Conservation (phyloP, 2,797 vertebrate species). For the Sebastes dallii region DNA sequence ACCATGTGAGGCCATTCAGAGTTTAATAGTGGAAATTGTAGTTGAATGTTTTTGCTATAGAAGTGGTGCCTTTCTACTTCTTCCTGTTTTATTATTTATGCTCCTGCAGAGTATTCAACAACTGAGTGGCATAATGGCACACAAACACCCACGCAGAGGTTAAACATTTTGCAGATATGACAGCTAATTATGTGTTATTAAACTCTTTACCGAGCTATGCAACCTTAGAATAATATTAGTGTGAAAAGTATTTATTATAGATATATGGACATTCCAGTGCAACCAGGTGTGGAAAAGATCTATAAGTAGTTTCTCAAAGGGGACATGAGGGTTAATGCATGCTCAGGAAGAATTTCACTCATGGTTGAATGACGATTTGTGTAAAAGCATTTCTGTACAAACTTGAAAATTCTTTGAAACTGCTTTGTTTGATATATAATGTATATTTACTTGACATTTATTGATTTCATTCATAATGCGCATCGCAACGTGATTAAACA, state of each 20-base stretch:
- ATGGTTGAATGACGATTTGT: not conserved
- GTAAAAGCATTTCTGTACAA: not conserved
- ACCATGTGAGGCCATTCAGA: constrained; percentile 11
- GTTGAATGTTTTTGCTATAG: not conserved
- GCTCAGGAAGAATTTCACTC: not conserved
- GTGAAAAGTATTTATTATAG: not conserved
- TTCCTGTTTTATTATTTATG: constrained; percentile 32
- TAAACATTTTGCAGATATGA: constrained; percentile 2
- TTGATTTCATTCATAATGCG: constrained; percentile 22
- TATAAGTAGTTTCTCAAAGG: not conserved
- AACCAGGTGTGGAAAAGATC: not conserved
- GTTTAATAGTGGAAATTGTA: constrained; percentile 12
- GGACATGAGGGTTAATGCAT: not conserved
- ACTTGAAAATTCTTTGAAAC: not conserved
- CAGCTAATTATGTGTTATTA: constrained; percentile 28
- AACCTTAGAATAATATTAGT: not conserved
- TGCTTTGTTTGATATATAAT: not conserved
- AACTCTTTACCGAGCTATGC: not conserved
- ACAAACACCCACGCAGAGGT: not conserved
- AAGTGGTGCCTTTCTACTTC: constrained; percentile 7
- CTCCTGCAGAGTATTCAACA: not conserved
- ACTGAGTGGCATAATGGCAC: not conserved
- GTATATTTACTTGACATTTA: constrained; percentile 9
- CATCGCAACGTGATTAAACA: constrained; percentile 14
- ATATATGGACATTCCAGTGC: constrained; percentile 6